Evolutionary conservation across 2,113 vertebrate genomes (phyloP), one percentile per base, ranked within the genome.

Genomic region (Larimichthys polyactis): DNA sequence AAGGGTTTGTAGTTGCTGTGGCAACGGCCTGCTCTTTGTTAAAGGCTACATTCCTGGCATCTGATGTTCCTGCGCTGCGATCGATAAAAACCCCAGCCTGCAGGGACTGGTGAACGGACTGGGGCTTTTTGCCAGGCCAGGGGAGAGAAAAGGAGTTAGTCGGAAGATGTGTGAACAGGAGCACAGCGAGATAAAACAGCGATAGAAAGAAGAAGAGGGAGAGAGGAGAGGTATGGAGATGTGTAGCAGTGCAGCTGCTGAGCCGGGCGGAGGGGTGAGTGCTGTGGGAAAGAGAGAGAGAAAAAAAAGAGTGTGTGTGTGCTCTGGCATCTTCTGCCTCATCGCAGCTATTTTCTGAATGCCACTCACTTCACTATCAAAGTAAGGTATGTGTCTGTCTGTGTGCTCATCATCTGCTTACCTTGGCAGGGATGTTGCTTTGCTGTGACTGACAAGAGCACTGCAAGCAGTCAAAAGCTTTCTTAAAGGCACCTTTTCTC

Each of bases 1-100:
- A 20, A 89, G 90, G 93, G 89, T 85, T 92, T 93, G 92, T 89
- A 84, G 93, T 94, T 93, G 92, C 93, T 87, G 89, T 93, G 91
- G 93, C 90, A 93, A 94, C 93, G 81, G 91, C 83, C 91, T 85
- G 90, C 89, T 93, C 91, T 93, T 93, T 94, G 91, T 93, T 91
- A 90, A 90, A 89, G 88, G 91, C 92, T 91, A 88, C 92, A 92
- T 92, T 92, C 90, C 91, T 85, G 92, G 92, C 91, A 91, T 94
- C 91, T 93, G 92, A 93, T 92, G 92, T 88, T 90, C 90, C 92
- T 91, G 90, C 70, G 87, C 84, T 29, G 85, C 85, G 73, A 91
- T 94, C 93, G 88, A 94, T 94, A 87, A 81, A 88, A 82, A 63
- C 44, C 81, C 82, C 85, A 76, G 86, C 85, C 92, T 88, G 82